phyloP scores from a whole-genome alignment of 2,113 vertebrate species.

The Gavialis gangeticus region DNA sequence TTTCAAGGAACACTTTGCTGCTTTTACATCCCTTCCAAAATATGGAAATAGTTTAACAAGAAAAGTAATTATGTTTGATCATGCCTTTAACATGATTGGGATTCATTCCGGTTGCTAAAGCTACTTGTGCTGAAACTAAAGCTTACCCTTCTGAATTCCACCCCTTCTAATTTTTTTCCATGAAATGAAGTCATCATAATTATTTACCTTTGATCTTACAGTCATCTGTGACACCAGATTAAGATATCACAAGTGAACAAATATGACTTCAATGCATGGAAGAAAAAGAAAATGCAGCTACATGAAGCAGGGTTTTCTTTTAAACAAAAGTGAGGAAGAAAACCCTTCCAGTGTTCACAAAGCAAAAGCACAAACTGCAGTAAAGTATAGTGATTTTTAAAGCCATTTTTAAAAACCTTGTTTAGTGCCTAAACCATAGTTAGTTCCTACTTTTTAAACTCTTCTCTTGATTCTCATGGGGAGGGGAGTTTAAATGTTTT shows the following conservation, averaged over 20 bases:
- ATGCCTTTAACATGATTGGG: constrained; percentile 38
- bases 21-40: constrained; percentile 37
- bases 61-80: constrained; percentile 43
- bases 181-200: constrained; percentile 54
- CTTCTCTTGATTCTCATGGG: not conserved
- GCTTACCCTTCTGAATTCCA: constrained; percentile 57
- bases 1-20: not conserved
- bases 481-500: not conserved
- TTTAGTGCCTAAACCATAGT: not conserved
- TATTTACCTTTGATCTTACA: constrained; percentile 70
- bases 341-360: constrained; percentile 22
- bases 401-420: constrained; percentile 27
- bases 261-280: constrained; percentile 67
- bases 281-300: constrained; percentile 62
- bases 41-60: not conserved
- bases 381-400: constrained; percentile 26
- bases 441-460: not conserved
- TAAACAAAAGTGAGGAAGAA: constrained; percentile 32
- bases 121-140: constrained; percentile 60
- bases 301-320: constrained; percentile 66
- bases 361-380: constrained; percentile 25
- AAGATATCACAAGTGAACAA: constrained; percentile 70
- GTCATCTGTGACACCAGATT: constrained; percentile 68
- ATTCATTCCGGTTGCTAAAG: constrained; percentile 70
- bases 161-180: constrained; percentile 57